Evolutionary conservation across 1,140 invertebrate genomes (phyloP).

Genomic region (Conus betulinus): DNA sequence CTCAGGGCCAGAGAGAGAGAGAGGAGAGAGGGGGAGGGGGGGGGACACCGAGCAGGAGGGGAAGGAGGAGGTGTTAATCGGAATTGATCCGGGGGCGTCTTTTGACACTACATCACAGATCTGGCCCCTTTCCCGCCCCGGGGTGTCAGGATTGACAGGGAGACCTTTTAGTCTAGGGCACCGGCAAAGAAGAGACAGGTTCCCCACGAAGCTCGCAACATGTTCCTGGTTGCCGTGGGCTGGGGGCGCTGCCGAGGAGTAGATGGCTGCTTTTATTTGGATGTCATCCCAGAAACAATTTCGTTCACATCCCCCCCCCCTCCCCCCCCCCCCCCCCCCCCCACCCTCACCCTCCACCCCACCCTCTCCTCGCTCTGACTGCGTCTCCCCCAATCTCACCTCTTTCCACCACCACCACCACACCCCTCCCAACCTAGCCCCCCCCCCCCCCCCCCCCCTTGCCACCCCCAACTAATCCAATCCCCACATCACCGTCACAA

Average conservation of each 20-base stretch:
- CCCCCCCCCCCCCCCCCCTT: too few species aligned
- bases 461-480: too few species aligned
- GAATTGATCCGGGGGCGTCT: background rate
- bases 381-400: too few species aligned
- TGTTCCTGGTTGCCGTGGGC: background rate
- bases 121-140: background rate
- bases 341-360: background rate
- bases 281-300: constrained; percentile 4
- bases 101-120: background rate
- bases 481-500: too few species aligned
- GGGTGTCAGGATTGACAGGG: background rate
- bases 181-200: background rate
- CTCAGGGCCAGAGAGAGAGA: background rate
- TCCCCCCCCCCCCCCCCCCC: background rate
- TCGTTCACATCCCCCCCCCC: background rate
- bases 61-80: background rate
- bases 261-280: background rate
- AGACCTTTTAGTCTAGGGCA: background rate
- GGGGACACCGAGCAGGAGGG: background rate
- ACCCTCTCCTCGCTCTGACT: background rate
- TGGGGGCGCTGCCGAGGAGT: background rate
- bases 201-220: background rate
- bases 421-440: too few species aligned
- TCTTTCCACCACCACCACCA: too few species aligned
- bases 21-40: background rate